Conservation (phyloP, 2,797 vertebrate species). For the Syndactyla subalaris region DNA sequence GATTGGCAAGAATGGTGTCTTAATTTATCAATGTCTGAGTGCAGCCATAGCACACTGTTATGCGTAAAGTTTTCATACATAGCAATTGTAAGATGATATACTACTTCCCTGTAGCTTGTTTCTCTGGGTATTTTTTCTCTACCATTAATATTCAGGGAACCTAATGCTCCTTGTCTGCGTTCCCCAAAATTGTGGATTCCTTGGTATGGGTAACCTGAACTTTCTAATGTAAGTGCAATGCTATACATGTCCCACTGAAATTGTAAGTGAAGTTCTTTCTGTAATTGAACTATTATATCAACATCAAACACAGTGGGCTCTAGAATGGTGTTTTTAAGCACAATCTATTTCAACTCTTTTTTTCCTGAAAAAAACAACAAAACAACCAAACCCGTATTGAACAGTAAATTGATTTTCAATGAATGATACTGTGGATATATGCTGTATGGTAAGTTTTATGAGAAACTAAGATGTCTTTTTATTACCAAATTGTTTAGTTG, state of each 20-base stretch:
- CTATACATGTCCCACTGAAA: background rate
- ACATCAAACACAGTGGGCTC: background rate
- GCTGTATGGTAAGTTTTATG: background rate
- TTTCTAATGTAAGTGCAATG: background rate
- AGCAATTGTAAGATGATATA: background rate
- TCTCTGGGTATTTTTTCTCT: background rate
- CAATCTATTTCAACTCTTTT: background rate
- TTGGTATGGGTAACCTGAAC: background rate
- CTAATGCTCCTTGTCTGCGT: background rate
- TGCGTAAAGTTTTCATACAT: accelerated
- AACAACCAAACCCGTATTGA: background rate
- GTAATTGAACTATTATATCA: background rate
- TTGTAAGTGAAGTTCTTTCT: background rate
- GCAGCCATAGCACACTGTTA: background rate
- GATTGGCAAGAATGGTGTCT: background rate
- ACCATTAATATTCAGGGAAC: background rate
- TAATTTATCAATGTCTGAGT: background rate
- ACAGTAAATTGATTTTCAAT: background rate
- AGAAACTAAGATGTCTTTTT: background rate
- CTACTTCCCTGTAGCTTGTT: background rate
- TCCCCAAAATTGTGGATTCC: background rate
- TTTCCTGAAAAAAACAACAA: no score
- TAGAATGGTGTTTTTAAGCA: background rate
- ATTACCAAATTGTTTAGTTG: background rate
- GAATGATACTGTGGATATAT: background rate